Evolutionary conservation across 2,113 vertebrate species (phyloP).

Genomic region (Cygnus atratus): DNA sequence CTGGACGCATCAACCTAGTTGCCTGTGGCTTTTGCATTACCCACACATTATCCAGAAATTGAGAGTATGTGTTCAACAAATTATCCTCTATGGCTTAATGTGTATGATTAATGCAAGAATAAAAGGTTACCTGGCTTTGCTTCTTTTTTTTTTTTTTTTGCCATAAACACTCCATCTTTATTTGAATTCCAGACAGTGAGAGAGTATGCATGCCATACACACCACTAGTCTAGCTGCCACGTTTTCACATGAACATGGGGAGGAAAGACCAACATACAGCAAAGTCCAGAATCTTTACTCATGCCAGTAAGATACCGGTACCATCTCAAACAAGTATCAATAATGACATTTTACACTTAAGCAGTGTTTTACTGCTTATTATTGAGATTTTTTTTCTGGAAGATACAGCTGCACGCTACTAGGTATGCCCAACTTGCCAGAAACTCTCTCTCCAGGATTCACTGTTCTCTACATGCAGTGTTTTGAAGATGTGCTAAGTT

Average conservation of each 20-base stretch:
- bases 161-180: neutral
- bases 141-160: neutral
- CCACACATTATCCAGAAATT: neutral
- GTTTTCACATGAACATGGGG: accelerated
- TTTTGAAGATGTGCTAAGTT: neutral
- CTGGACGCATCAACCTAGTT: neutral
- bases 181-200: neutral
- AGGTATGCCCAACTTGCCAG: neutral
- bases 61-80: neutral
- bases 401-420: accelerated
- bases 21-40: neutral
- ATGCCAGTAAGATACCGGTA: neutral
- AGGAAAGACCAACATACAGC: neutral
- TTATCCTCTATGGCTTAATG: neutral
- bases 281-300: neutral
- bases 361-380: neutral
- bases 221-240: neutral
- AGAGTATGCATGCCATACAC: neutral
- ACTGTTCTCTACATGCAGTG: neutral
- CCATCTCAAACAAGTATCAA: neutral
- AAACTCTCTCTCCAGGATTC: neutral
- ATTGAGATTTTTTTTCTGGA: neutral
- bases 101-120: neutral
- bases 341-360: neutral
- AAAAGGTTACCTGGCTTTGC: neutral